phyloP scores from a whole-genome alignment of 2,113 vertebrate species.

The Heloderma charlesbogerti region DNA sequence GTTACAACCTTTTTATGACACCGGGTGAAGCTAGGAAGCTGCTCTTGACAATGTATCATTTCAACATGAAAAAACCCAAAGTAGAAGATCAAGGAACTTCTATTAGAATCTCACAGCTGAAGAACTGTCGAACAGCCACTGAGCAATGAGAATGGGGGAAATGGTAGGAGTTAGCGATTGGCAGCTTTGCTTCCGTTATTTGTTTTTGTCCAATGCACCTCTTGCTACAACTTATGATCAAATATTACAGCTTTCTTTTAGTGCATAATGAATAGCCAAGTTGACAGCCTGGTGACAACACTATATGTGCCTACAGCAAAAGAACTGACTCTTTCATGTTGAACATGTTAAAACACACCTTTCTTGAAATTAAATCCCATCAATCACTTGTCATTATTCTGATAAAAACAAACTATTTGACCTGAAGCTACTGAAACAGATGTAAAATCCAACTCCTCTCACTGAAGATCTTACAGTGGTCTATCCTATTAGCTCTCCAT shows the following conservation, averaged over 20 bases:
- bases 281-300: accelerated
- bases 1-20: neutral
- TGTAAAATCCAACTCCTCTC: neutral
- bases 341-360: neutral
- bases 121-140: neutral
- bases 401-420: neutral
- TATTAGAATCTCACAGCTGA: neutral
- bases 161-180: slow-evolving; percentile 19
- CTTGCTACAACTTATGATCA: slow-evolving; percentile 26
- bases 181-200: neutral
- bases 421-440: neutral
- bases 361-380: slow-evolving; percentile 15
- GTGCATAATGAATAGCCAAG: neutral
- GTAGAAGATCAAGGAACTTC: neutral
- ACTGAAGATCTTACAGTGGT: neutral
- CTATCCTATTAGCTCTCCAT: neutral
- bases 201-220: slow-evolving; percentile 37
- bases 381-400: neutral
- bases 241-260: neutral
- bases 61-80: neutral
- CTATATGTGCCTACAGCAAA: slow-evolving; percentile 13
- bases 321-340: slow-evolving; percentile 1
- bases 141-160: slow-evolving; percentile 5
- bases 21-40: neutral
- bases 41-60: neutral